Evolutionary conservation across 2,797 vertebrate species (phyloP).

Genomic region (Leptodactylus fallax): DNA sequence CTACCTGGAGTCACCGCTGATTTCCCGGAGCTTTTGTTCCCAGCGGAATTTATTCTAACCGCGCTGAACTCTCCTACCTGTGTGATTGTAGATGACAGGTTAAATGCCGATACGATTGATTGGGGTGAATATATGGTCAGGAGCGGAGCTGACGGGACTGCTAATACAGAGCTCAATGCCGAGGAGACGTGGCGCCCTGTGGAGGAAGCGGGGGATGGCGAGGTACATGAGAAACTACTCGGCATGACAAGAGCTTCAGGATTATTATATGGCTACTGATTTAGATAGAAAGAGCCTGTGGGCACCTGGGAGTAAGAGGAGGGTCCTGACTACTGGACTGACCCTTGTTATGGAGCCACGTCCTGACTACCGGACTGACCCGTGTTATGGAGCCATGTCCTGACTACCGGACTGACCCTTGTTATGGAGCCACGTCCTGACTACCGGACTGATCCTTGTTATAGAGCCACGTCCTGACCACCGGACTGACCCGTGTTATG

Average conservation of each 20-base stretch:
- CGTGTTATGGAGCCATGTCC: too few species aligned
- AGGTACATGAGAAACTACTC: too few species aligned
- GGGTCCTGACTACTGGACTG: too few species aligned
- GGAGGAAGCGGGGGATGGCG: background rate
- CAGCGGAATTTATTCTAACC: constrained; percentile 71
- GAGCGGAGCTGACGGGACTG: constrained; percentile 73
- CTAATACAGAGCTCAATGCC: constrained; percentile 72
- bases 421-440: too few species aligned
- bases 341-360: too few species aligned
- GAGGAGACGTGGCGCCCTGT: background rate
- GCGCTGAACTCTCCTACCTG: constrained; percentile 74
- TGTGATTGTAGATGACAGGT: constrained; percentile 74
- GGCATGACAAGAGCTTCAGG: background rate
- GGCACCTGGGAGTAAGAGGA: too few species aligned
- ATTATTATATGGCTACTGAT: background rate
- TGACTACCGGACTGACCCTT: too few species aligned
- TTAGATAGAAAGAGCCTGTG: too few species aligned
- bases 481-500: too few species aligned
- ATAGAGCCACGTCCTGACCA: too few species aligned
- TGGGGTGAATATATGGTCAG: constrained; percentile 77
- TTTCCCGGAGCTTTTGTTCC: constrained; percentile 57
- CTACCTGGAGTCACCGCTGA: background rate
- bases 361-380: too few species aligned
- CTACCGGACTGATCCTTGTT: too few species aligned
- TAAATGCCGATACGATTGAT: constrained; percentile 78